phyloP scores from a whole-genome alignment of 2,888 invertebrate species.

The Doris montereyensis region DNA sequence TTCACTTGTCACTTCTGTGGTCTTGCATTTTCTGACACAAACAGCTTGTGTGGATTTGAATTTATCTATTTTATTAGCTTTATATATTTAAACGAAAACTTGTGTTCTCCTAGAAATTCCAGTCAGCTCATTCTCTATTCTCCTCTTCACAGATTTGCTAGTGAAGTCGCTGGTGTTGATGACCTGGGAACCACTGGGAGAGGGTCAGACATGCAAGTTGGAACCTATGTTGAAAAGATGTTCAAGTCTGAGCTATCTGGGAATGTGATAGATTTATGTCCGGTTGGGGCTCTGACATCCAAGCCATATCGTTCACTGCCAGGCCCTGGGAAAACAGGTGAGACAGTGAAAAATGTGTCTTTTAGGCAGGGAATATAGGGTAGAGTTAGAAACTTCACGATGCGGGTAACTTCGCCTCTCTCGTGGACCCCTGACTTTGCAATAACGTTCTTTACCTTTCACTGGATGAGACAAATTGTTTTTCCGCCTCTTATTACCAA shows the following conservation, averaged over 20 bases:
- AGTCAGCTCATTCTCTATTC: too few species aligned
- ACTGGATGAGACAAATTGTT: not conserved
- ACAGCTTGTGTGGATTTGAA: too few species aligned
- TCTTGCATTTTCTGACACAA: too few species aligned
- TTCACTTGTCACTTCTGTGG: too few species aligned
- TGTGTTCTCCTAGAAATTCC: too few species aligned
- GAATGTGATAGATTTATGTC: conserved; percentile 98
- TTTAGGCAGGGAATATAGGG: too few species aligned
- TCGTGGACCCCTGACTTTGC: not conserved
- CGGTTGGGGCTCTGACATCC: conserved; percentile 97
- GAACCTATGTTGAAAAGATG: conserved; percentile 98
- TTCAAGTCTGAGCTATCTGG: conserved; percentile 97
- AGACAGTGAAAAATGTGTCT: not conserved
- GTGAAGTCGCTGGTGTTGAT: conserved; percentile 98
- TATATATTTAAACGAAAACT: too few species aligned
- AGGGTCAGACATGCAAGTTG: conserved; percentile 91
- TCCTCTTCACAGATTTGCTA: conserved; percentile 93
- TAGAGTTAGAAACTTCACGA: not conserved
- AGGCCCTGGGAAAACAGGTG: conserved; percentile 96
- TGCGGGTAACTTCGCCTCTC: not conserved
- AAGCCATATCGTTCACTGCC: conserved; percentile 93
- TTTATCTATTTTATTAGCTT: too few species aligned
- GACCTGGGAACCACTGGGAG: conserved; percentile 84
- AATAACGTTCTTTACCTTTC: not conserved
- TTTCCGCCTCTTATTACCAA: too few species aligned